Evolutionary conservation across 2,888 invertebrate species (phyloP).

Genomic region (Oscheius onirici): DNA sequence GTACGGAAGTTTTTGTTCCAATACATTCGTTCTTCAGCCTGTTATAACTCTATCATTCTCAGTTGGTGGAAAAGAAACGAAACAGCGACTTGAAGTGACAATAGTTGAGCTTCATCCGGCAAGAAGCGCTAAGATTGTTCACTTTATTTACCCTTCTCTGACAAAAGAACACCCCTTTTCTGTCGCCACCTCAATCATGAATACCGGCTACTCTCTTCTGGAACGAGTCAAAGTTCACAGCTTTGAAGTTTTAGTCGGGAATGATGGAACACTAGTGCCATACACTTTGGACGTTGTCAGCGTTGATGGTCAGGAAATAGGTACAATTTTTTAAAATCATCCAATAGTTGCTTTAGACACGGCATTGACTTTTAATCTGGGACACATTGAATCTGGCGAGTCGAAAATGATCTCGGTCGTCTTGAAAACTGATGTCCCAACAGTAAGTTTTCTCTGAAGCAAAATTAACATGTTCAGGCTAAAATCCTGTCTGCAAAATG

Average conservation of each 20-base stretch:
- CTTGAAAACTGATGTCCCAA: not conserved
- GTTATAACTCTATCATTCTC: slow-evolving; percentile 44
- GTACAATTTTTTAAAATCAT: not conserved
- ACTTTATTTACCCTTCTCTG: slow-evolving; percentile 18
- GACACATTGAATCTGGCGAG: slow-evolving; percentile 14
- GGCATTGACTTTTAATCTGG: slow-evolving; percentile 13
- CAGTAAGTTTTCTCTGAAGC: slow-evolving; percentile 3
- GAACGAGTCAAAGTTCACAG: slow-evolving; percentile 31
- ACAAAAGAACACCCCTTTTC: slow-evolving; percentile 37
- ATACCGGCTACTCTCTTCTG: slow-evolving; percentile 46
- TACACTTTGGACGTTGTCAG: slow-evolving; percentile 1
- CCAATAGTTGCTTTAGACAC: not conserved
- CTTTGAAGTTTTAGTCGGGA: not conserved
- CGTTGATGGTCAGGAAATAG: slow-evolving; percentile 12
- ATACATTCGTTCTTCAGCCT: too few relatives aligned
- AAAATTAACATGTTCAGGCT: not conserved
- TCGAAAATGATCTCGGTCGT: slow-evolving; percentile 27
- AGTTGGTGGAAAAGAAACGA: slow-evolving; percentile 34
- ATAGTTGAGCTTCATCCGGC: slow-evolving; percentile 19
- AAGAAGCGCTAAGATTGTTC: slow-evolving; percentile 23
- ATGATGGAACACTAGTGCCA: not conserved
- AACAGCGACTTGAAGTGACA: slow-evolving; percentile 42
- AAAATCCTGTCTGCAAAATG: not conserved
- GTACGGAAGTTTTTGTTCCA: too few relatives aligned
- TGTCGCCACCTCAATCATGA: slow-evolving; percentile 47